Base-by-base conservation (phyloP, 1,140 invertebrate species). In the Neodiprion pinetum region DNA sequence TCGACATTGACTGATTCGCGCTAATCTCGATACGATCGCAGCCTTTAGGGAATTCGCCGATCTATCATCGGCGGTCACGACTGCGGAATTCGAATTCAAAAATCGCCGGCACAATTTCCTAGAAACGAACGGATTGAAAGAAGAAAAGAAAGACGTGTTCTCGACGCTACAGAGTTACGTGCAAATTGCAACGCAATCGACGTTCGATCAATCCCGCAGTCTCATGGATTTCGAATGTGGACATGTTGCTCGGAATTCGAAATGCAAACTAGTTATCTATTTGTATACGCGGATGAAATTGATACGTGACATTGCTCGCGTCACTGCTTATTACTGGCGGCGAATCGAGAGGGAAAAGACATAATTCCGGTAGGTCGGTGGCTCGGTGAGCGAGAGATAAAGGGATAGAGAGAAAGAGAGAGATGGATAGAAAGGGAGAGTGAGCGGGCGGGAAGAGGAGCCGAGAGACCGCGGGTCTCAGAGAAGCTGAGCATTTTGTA, bases 221-320 rank as follows among this genome's bases (percentile, higher is more conserved):
- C 28, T 40, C 28, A 40, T 40, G 2, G 28, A 40, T 4, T 40
- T 5, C 28, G 28, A 40, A 40, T 3, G 28, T 40, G 5, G 28
- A 5, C 5, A 40, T 5, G 28, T 40, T 40, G 5, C 28, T 40
- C 28, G 2, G 28, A 40, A 40, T 40, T 4, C 28, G 28, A 40
- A 40, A 40, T 40, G 28, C 28, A 40, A 40, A 40, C 28, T 40
- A 40, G 28, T 40, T 40, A 40, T 40, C 28, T 40, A 40, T 40
- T 3, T 61, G 11, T 14, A 61, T 61, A 12, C 53, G 81, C 81
- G 82, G 81, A 87, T 87, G 85, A 76, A 84, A 82, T 85, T 86
- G 86, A 86, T 87, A 84, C 82, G 86, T 87, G 87, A 86, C 86
- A 81, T 87, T 86, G 87, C 86, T 88, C 86, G 87, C 87, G 85